Percentiles rank a stretch among this genome's conserved stretches.
These are phyloP conservation scores for Muraenolepis orangiensis DNA, from an alignment of 2,797 vertebrate genomes.

Conservation along the genomic window DNA sequence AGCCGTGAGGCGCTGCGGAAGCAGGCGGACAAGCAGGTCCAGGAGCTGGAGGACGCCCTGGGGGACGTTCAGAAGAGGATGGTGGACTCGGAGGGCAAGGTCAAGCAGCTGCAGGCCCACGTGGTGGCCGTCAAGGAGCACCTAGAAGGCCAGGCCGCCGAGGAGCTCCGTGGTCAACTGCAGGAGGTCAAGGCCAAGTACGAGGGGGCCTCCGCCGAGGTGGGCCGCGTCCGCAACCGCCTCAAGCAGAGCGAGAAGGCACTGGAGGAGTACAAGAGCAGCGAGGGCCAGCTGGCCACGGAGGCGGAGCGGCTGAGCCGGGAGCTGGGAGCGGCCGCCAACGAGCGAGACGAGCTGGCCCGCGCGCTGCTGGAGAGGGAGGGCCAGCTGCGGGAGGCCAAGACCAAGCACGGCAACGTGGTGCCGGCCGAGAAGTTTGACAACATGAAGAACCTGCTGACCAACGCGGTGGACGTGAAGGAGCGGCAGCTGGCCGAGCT, in stretches of 20 bases:
- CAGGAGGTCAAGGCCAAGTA: slow-evolving; percentile 88
- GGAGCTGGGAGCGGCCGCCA: slow-evolving; percentile 68
- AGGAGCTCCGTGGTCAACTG: slow-evolving; percentile 87
- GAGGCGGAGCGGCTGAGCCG: slow-evolving; percentile 80
- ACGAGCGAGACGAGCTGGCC: slow-evolving; percentile 73
- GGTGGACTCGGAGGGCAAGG: slow-evolving; percentile 94
- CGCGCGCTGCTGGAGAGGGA: slow-evolving; percentile 68
- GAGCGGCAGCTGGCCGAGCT: slow-evolving; percentile 78
- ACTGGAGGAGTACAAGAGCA: slow-evolving; percentile 85
- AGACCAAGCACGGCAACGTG: slow-evolving; percentile 57
- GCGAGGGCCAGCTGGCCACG: slow-evolving; percentile 78
- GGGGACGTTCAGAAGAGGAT: slow-evolving; percentile 96
- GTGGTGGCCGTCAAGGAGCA: slow-evolving; percentile 94
- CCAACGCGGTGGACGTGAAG: slow-evolving; percentile 83
- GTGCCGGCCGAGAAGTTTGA: slow-evolving; percentile 86
- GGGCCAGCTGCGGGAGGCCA: slow-evolving; percentile 73
- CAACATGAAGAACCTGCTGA: slow-evolving; percentile 85
- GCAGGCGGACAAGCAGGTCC: slow-evolving; percentile 87
- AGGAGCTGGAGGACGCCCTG: slow-evolving; percentile 89
- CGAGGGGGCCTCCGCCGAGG: slow-evolving; percentile 89
- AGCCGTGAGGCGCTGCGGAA: slow-evolving; percentile 80
- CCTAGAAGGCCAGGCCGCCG: slow-evolving; percentile 69
- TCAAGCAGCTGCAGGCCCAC: slow-evolving; percentile 95
- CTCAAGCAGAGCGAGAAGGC: slow-evolving; percentile 88
- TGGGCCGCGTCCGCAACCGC: slow-evolving; percentile 87